These are phyloP conservation scores for Temnopleurus reevesii DNA, from an alignment of 53 echinoderm and acorn worm species.

Conservation along the genomic window DNA sequence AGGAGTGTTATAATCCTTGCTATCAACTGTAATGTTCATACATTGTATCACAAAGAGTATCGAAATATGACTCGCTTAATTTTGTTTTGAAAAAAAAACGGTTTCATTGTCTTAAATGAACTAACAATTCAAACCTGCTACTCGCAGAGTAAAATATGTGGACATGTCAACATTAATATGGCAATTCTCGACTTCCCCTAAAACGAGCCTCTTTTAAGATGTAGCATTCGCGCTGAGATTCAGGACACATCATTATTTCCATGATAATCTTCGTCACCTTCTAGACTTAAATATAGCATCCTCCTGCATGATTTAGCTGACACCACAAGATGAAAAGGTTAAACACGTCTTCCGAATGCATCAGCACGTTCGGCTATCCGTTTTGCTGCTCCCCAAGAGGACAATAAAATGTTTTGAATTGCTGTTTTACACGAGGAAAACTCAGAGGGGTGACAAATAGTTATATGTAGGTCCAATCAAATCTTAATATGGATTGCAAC, in stretches of 20 bases:
- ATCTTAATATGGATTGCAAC: no score
- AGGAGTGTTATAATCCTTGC: no score
- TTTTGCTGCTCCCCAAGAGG: conserved; percentile 16
- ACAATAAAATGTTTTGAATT: not conserved
- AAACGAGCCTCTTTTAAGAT: not conserved
- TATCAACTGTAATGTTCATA: no score
- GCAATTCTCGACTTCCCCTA: not conserved
- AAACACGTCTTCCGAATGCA: conserved; percentile 3
- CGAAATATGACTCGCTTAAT: no score
- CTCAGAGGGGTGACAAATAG: no score
- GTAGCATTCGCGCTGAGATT: not conserved
- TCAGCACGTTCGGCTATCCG: not conserved
- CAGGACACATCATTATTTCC: conserved; percentile 6
- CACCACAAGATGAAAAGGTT: not conserved
- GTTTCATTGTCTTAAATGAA: no score
- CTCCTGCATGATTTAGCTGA: conserved; percentile 7
- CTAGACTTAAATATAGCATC: not conserved
- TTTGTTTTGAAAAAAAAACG: no score
- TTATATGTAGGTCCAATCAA: no score
- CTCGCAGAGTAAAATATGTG: no score
- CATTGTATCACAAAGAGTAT: no score
- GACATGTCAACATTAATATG: not conserved
- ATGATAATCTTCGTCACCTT: not conserved
- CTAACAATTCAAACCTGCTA: no score
- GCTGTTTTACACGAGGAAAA: no score